phyloP scores from a whole-genome alignment of 2,113 vertebrate genomes.

The Hylia prasina region DNA sequence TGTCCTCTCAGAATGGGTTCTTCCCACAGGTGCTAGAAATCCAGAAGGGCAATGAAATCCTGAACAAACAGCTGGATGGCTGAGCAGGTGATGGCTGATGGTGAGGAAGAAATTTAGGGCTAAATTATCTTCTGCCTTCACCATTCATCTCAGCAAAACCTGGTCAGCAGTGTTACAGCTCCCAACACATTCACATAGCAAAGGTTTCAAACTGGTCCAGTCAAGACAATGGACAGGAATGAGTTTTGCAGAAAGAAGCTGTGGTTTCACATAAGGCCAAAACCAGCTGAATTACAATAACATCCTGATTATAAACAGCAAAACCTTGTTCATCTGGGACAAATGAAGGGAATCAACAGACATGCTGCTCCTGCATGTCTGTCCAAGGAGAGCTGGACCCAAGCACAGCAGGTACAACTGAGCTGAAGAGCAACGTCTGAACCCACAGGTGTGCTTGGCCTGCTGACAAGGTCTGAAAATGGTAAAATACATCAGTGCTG shows the following conservation, averaged over 20 bases:
- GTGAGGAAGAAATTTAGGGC: not conserved
- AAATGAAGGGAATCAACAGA: not conserved
- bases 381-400: not conserved
- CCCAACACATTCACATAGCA: not conserved
- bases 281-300: not conserved
- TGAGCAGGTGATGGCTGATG: not conserved
- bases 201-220: not conserved
- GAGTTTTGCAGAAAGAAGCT: not conserved
- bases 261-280: not conserved
- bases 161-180: rapidly evolving
- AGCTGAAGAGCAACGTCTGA: not conserved
- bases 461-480: not conserved
- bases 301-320: not conserved
- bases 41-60: not conserved
- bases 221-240: not conserved
- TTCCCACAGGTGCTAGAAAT: not conserved
- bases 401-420: rapidly evolving
- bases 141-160: not conserved
- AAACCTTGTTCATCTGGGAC: not conserved
- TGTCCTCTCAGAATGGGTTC: rapidly evolving
- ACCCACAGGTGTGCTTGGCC: not conserved
- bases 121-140: not conserved
- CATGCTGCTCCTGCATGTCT: not conserved
- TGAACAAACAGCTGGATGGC: not conserved
- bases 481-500: not conserved